Base-by-base conservation (phyloP, 1,140 invertebrate species). In the Drosophila ogumai region DNA sequence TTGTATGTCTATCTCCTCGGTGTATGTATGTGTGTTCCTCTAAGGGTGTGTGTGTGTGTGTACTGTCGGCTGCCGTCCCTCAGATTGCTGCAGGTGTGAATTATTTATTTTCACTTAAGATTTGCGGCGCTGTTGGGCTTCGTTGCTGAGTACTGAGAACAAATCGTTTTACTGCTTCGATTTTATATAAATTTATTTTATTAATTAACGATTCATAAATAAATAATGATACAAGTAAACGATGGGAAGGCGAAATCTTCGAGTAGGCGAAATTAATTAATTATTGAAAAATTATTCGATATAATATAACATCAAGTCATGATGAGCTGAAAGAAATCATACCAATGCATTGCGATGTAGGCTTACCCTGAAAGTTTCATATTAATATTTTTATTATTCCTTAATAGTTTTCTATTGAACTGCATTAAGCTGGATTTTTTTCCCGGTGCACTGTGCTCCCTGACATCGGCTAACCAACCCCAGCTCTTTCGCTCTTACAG, bases 21-120 rank as follows among this genome's bases (percentile, higher is more conserved):
- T 36, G 41, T 38, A 49, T 46, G 60, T 52, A 36, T 44, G 34
- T 41, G 40, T n/a, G 56, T 38, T 8, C 31, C 6, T 13, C 17
- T 47, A 47, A 15, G n/a, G 44, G 38, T 40, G 56, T 34, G 41
- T 63, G 46, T 34, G 41, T 63, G 41, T 34, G 44, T 65, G 44
- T 40, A 25, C 40, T 19, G 60, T 28, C 50, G 56, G 44, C 47
- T 60, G 60, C 50, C 54, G 46, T 61, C 47, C 67, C 67, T 56
- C 46, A 82, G 64, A 79, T 76, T 78, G 82, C 84, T 91, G 82
- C 88, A 91, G 88, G 88, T 91, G 88, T 91, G 85, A 91, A 91
- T 91, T 91, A 91, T 91, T 91, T 91, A 91, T 91, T 91, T 91
- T 91, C 88, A 91, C 81, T 91, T 87, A 82, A 91, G 90, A 91